Base-by-base conservation (phyloP, 2,113 vertebrate species). In the Pipra filicauda region DNA sequence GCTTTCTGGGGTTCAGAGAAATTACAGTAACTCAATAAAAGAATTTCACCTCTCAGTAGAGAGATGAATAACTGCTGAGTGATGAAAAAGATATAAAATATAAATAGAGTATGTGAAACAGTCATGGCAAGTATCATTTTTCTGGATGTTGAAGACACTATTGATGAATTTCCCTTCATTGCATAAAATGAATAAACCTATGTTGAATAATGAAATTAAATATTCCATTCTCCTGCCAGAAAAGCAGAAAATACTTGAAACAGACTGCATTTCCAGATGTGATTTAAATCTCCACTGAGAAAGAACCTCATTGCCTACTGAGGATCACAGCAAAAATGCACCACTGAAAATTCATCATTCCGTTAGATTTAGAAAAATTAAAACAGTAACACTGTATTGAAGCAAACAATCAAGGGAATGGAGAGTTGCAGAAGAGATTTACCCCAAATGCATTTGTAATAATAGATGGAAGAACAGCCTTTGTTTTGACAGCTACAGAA, bases 11-110 rank as follows among this genome's bases (percentile, higher is more conserved):
- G 69, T 89, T 84, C 57, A 72, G 69, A 90, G 80, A 81, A 95
- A 97, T 92, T 66, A 92, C 2, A 77, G 80, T 69, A 87, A 95
- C 88, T 85, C 91, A 71, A 39, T 54, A 86, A 58, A 87, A 85
- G 79, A 85, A 88, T 85, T 93, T 86, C 65, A 90, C 57, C 70
- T 91, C 54, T 95, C 87, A 91, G 80, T 62, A 93, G 57, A 93
- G 90, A 74, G 75, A 83, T 93, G 75, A 96, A 73, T 87, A 93
- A 96, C 87, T 95, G 72, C 88, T 76, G 58, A 96, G 82, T 79
- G 79, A 93, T 87, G 54, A 96, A 86, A 85, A 95, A 95, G 95
- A 90, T 84, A 97, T 97, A 94, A 97, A 97, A 97, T 97, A 97
- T 95, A 95, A 96, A 95, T 95, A 77, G 73, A 81, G 79, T 96